Conservation (phyloP, 2,113 vertebrate genomes). For the Arvicanthis niloticus region DNA sequence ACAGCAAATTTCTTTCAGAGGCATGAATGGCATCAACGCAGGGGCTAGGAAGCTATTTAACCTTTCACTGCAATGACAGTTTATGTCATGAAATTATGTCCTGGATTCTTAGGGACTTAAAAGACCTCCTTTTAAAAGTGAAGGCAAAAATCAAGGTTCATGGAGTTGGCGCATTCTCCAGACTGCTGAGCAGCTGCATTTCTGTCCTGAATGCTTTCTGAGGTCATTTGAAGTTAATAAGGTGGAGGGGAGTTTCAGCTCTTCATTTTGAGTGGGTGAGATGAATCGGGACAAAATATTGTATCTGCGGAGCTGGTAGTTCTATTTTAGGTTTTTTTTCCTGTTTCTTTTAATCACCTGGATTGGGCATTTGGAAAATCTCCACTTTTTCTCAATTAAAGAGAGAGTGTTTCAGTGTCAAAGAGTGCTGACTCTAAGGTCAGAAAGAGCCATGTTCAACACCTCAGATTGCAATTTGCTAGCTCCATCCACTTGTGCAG, state of each 20-base stretch:
- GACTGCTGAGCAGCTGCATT: conserved; percentile 2
- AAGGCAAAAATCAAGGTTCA: not conserved
- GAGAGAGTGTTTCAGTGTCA: not conserved
- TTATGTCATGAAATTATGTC: conserved; percentile 42
- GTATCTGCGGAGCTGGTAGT: not conserved
- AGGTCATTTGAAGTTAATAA: conserved; percentile 39
- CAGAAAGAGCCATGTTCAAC: not conserved
- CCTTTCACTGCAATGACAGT: conserved; percentile 60
- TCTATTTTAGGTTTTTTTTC: not conserved
- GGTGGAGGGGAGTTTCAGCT: not conserved
- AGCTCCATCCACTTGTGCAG: not conserved
- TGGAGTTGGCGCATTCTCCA: not conserved
- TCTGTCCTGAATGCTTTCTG: not conserved
- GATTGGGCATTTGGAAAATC: conserved; percentile 50
- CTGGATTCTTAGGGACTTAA: conserved; percentile 37
- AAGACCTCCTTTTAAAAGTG: conserved; percentile 33
- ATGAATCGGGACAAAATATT: conserved; percentile 2
- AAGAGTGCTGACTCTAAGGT: not conserved
- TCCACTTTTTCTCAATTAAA: conserved; percentile 48
- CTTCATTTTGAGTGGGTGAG: conserved; percentile 34
- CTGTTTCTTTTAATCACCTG: conserved; percentile 26
- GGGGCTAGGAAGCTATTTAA: not conserved
- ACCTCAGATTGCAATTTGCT: not conserved
- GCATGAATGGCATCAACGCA: not conserved
- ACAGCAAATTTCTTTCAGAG: conserved; percentile 9